Evolutionary conservation across 1,140 invertebrate species (phyloP).

Genomic region (Drosophila athabasca): DNA sequence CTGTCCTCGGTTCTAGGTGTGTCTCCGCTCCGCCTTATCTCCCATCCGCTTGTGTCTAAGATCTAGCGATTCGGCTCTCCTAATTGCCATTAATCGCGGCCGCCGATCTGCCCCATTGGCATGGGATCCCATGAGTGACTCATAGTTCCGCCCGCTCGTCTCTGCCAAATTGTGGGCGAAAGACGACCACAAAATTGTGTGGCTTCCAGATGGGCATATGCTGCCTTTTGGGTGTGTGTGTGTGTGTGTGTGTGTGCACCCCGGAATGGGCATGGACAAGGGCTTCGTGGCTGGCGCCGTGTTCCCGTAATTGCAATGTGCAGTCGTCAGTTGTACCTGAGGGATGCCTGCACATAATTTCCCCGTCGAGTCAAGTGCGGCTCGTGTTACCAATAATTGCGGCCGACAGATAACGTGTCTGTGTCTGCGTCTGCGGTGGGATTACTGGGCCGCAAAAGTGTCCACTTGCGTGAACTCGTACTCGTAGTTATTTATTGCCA

Average conservation of each 20-base stretch:
- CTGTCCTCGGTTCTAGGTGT: constrained; percentile 33
- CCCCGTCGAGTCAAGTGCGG: constrained; percentile 25
- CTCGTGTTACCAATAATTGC: constrained; percentile 69
- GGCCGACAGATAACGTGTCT: constrained; percentile 45
- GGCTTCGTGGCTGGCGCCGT: constrained; percentile 30
- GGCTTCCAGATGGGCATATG: constrained; percentile 49
- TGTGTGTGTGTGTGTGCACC: background rate
- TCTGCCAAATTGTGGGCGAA: constrained; percentile 25
- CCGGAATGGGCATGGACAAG: constrained; percentile 6
- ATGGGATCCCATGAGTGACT: constrained; percentile 37
- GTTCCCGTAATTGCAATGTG: constrained; percentile 44
- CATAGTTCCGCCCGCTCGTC: constrained; percentile 36
- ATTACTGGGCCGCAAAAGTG: constrained; percentile 39
- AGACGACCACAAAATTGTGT: constrained; percentile 64
- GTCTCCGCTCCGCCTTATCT: constrained; percentile 7
- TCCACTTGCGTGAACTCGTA: constrained; percentile 9
- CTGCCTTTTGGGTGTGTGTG: constrained; percentile 24
- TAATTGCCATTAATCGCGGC: constrained; percentile 61
- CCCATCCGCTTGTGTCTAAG: background rate
- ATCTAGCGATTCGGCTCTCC: constrained; percentile 46
- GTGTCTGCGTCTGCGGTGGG: constrained; percentile 64
- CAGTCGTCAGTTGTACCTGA: constrained; percentile 26
- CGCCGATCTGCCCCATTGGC: constrained; percentile 37
- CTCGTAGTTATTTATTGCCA: constrained; percentile 21
- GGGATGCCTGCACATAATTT: constrained; percentile 49